Base-by-base conservation (phyloP, 2,113 vertebrate species). In the Oreotrochilus melanogaster region DNA sequence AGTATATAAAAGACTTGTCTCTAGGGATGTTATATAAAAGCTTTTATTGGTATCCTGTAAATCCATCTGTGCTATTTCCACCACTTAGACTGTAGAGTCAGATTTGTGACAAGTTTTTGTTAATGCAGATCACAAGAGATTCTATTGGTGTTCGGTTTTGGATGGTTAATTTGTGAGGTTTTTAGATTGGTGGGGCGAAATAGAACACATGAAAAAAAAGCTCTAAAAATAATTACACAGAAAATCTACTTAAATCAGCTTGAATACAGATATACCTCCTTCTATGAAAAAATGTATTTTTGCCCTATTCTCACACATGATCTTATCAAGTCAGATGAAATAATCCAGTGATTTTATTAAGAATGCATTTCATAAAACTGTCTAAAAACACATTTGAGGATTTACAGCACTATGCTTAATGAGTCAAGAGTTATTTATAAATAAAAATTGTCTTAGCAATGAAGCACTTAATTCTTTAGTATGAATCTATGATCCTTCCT, bases 21-120 rank as follows among this genome's bases (percentile, higher is more conserved):
- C 79, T 56, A 31, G 45, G 54, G 39, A 89, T 84, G n/a, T 78
- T 93, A 66, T 54, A 94, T 90, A 87, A 95, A 96, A 86, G 18
- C n/a, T 88, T 95, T 93, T 93, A 87, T 42, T 88, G 30, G 53
- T 45, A 91, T 72, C 47, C 80, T 15, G 12, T 96, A 78, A 96
- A 97, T 94, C 45, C 21, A 93, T 64, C 53, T 43, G 28, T 87
- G 69, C 18, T 79, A 85, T 94, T 96, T 91, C 37, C 28, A 76
- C 30, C 70, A 71, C 48, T 71, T 91, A 45, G 35, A 84, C 14
- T 75, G 27, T 64, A 21, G 21, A 95, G 11, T 84, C 64, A 64
- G 35, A 57, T 56, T 89, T 74, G 16, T 76, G 54, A 86, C 76
- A 89, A 81, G 8, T 7, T 94, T 45, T 88, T 78, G 25, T 79